These are phyloP conservation scores for Drosophila kanekoi DNA, from an alignment of 2,888 invertebrate genomes.

Conservation along the genomic window DNA sequence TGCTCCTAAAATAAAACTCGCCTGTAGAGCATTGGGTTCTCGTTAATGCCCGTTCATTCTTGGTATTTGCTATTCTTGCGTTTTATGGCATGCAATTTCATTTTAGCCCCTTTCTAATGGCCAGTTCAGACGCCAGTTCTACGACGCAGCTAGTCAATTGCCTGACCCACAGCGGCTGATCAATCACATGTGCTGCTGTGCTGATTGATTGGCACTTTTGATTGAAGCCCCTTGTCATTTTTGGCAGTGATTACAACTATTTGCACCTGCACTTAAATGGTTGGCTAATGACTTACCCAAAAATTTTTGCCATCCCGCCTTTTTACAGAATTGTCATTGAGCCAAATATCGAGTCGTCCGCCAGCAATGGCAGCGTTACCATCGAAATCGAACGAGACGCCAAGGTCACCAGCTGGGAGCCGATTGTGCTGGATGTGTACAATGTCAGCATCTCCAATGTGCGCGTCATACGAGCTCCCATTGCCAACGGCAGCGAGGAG, in stretches of 20 bases:
- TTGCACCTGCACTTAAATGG: slow-evolving; percentile 29
- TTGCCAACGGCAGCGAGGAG: slow-evolving; percentile 59
- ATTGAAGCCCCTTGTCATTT: slow-evolving; percentile 63
- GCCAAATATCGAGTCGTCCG: slow-evolving; percentile 81
- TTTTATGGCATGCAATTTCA: slow-evolving; percentile 41
- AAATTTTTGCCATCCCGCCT: slow-evolving; percentile 2
- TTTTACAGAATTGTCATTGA: slow-evolving; percentile 83
- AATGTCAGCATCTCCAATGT: slow-evolving; percentile 84
- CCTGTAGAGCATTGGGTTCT: background rate
- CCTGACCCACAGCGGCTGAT: slow-evolving; percentile 38
- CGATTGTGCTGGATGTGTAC: slow-evolving; percentile 84
- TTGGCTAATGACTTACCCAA: slow-evolving; percentile 27
- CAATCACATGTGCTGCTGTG: slow-evolving; percentile 36
- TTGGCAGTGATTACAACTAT: slow-evolving; percentile 61
- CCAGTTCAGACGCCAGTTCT: slow-evolving; percentile 7
- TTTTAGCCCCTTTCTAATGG: slow-evolving; percentile 21
- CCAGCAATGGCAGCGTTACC: slow-evolving; percentile 82
- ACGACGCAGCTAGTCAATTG: slow-evolving; percentile 15
- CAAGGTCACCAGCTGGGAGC: slow-evolving; percentile 76
- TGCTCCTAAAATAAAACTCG: background rate
- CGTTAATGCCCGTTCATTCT: background rate
- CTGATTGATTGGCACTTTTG: slow-evolving; percentile 72
- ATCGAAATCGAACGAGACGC: slow-evolving; percentile 82
- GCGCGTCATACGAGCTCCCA: slow-evolving; percentile 69
- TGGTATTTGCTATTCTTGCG: slow-evolving; percentile 20